Conservation (phyloP, 2,113 vertebrate species). For the Rhynchopsitta pachyrhyncha region DNA sequence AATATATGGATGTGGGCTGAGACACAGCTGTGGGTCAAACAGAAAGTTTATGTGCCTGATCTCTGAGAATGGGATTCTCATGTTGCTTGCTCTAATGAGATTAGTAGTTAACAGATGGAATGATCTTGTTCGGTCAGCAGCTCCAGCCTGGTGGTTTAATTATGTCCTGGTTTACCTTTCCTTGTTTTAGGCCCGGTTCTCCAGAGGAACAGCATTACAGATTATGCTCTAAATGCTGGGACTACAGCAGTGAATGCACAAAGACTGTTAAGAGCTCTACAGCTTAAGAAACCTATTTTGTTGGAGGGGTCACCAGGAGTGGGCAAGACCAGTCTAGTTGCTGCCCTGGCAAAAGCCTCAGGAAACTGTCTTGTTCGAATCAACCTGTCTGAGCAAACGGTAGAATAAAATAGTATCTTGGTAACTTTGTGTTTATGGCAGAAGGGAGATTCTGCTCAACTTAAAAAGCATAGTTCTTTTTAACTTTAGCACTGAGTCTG, state of each 20-base stretch:
- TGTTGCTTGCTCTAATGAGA: neutral
- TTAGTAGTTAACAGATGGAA: neutral
- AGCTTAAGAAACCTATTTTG: conserved; percentile 90
- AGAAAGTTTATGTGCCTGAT: neutral
- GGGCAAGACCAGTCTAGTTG: conserved; percentile 95
- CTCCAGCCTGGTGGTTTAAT: neutral
- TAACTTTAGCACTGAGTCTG: neutral
- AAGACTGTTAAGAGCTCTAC: conserved; percentile 88
- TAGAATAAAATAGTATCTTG: conserved; percentile 48
- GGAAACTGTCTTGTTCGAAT: conserved; percentile 92
- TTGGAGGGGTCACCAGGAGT: conserved; percentile 96
- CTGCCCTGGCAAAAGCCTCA: conserved; percentile 91
- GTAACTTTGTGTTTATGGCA: neutral
- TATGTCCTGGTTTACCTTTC: neutral
- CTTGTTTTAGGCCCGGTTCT: conserved; percentile 76
- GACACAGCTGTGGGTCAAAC: neutral
- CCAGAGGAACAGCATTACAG: conserved; percentile 71
- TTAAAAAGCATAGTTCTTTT: neutral
- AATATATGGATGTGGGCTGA: neutral
- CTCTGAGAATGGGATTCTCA: neutral
- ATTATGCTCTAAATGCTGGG: conserved; percentile 90
- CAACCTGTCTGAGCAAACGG: conserved; percentile 97
- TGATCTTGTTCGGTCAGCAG: neutral
- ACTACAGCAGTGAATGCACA: conserved; percentile 94
- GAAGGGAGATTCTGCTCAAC: neutral